Evolutionary conservation across 2,797 vertebrate genomes (phyloP).

Genomic region (Mionectes olivaceus): DNA sequence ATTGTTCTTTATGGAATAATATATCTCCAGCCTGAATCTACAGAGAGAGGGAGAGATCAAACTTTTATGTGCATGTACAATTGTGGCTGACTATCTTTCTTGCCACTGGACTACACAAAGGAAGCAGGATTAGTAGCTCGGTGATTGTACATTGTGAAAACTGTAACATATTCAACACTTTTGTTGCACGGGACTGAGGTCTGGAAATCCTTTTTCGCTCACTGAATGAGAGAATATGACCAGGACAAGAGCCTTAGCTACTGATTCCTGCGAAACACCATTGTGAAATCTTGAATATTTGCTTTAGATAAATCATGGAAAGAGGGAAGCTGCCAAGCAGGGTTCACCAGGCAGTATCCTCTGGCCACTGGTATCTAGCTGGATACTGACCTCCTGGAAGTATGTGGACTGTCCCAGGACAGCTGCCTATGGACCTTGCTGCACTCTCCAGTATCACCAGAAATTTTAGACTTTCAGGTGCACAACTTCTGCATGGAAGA

Average conservation of each 20-base stretch:
- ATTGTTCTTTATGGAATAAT: not conserved
- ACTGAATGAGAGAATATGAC: not conserved
- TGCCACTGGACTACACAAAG: not conserved
- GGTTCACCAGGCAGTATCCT: not conserved
- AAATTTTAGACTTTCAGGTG: not conserved
- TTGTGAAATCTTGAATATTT: not conserved
- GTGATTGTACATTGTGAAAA: not conserved
- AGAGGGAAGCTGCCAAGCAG: not conserved
- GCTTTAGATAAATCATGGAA: not conserved
- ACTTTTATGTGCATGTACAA: not conserved
- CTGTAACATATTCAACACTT: not conserved
- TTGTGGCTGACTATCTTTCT: not conserved
- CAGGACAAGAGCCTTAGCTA: not conserved
- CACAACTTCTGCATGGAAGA: not conserved
- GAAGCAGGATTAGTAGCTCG: not conserved
- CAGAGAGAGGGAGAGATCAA: not conserved
- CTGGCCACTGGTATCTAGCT: not conserved
- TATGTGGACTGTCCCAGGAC: accelerated
- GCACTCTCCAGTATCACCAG: not conserved
- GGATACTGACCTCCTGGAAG: not conserved
- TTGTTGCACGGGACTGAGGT: not conserved
- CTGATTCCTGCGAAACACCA: not conserved
- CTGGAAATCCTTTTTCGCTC: not conserved
- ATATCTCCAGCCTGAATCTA: not conserved
- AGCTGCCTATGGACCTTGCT: not conserved